Conservation (phyloP, 1,140 invertebrate species). For the Cyphomyrmex costatus region DNA sequence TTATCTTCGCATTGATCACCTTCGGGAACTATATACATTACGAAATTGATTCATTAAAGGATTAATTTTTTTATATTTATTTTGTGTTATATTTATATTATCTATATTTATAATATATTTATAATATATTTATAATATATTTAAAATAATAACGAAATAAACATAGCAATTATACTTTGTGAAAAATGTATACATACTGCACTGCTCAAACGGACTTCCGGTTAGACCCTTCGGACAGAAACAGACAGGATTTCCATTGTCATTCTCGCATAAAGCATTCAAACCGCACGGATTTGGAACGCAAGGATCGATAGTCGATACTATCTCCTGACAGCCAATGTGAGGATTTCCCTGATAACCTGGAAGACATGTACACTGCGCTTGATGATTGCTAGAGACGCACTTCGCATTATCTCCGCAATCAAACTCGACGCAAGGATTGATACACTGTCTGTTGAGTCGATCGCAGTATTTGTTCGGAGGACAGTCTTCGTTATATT, state of each 20-base stretch:
- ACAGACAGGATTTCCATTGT: slow-evolving; percentile 95
- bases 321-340: slow-evolving; percentile 89
- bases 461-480: slow-evolving; percentile 93
- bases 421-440: slow-evolving; percentile 93
- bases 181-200: slow-evolving; percentile 90
- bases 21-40: slow-evolving; percentile 90
- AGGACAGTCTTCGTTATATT: slow-evolving; percentile 96
- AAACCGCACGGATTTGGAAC: slow-evolving; percentile 94
- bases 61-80: background rate
- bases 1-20: slow-evolving; percentile 94
- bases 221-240: slow-evolving; percentile 96
- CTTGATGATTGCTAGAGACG: slow-evolving; percentile 91
- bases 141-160: background rate
- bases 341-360: slow-evolving; percentile 94
- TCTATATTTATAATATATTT: slow-evolving; percentile 7
- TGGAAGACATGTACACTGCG: slow-evolving; percentile 92
- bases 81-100: background rate
- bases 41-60: slow-evolving; percentile 15
- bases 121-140: slow-evolving; percentile 14
- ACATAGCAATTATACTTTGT: background rate
- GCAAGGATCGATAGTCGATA: slow-evolving; percentile 90
- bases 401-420: slow-evolving; percentile 95
- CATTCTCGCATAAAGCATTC: slow-evolving; percentile 94
- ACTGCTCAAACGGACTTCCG: slow-evolving; percentile 96
- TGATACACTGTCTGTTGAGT: slow-evolving; percentile 93